Base-by-base conservation (phyloP, 1,140 invertebrate species). In the Diachasmimorpha longicaudata region DNA sequence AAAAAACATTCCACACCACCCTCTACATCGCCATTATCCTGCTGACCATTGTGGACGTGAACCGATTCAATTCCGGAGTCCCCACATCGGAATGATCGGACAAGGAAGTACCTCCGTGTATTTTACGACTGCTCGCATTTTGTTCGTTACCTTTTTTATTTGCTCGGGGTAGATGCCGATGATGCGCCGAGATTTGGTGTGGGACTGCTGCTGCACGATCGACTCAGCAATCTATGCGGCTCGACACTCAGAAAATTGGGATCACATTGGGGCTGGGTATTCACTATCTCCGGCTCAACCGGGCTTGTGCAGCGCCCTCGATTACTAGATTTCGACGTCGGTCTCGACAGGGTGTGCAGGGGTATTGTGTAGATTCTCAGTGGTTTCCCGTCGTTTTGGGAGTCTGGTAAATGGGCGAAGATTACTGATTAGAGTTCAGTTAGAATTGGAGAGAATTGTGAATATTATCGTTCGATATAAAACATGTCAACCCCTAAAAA, bases 361-460 rank as follows among this genome's bases (percentile, higher is more conserved):
- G 90, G 89, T 70, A 91, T 91, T 23, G 89, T 86, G 73, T 91
- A 91, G 36, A 91, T 87, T n/a, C 90, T 86, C 78, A 91, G 88
- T 4, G 90, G 90, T 37, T 89, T 88, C 44, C 79, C 79, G 11
- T 88, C 89, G 16, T 76, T 58, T 21, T 83, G 84, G 16, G 71
- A 79, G 67, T 31, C 31, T 31, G 31, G 31, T 31, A 6, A 31
- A 31, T 31, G 31, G 2, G 6, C 2, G 31, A 6, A 6, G 31
- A 31, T 31, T 31, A 31, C 31, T 31, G 2, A 31, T 31, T 31
- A 6, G 31, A 31, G 31, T 31, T 31, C 2, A 31, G 6, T 3
- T 3, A 6, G 31, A 31, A 31, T 31, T 31, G 31, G 31, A 31
- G 31, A 31, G 31, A 31, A 6, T 31, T 31, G 2, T 3, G 31